Conservation (phyloP, 2,113 vertebrate species). For the Lipotes vexillifer region DNA sequence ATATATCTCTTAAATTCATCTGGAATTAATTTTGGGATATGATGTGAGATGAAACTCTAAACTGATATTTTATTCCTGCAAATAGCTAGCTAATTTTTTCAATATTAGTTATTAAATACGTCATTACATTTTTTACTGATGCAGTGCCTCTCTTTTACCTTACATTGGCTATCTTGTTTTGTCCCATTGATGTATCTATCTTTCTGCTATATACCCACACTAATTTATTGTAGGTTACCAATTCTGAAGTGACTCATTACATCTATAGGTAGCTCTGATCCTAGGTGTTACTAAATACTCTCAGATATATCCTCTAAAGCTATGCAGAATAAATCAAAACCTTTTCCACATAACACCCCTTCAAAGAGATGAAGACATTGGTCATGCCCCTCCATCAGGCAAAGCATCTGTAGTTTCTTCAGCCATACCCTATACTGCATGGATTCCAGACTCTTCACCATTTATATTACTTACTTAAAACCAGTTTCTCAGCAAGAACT, state of each 20-base stretch:
- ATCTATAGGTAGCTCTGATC: not conserved
- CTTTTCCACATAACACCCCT: not conserved
- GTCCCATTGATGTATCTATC: not conserved
- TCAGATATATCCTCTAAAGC: not conserved
- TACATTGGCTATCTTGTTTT: not conserved
- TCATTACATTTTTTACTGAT: not conserved
- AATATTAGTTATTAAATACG: not conserved
- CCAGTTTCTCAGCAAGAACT: not conserved
- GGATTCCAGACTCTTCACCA: not conserved
- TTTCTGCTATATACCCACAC: not conserved
- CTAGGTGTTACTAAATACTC: not conserved
- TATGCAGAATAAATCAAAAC: not conserved
- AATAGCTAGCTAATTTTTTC: not conserved
- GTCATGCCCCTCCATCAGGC: not conserved
- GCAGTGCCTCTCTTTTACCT: not conserved
- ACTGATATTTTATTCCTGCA: not conserved
- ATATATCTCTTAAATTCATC: not conserved
- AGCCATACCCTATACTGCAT: not conserved
- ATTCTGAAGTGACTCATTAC: not conserved
- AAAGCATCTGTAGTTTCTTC: not conserved
- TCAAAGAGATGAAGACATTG: not conserved
- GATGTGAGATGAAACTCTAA: not conserved
- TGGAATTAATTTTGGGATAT: not conserved
- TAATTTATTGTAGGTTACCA: not conserved
- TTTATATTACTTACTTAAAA: not conserved